Conservation (phyloP, 2,797 vertebrate genomes). For the Lemur catta region DNA sequence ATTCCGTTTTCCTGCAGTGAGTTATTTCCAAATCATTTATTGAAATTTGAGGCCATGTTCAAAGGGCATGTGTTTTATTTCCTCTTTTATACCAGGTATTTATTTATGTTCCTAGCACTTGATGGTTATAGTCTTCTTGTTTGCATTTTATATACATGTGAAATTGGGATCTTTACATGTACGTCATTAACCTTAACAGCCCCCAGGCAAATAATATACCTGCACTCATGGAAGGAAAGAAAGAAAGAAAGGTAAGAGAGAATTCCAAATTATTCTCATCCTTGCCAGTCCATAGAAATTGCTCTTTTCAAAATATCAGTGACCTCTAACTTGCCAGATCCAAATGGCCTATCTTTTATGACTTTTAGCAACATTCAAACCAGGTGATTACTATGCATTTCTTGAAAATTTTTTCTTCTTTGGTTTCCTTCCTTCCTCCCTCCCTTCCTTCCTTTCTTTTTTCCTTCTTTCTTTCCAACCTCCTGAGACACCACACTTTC, state of each 20-base stretch:
- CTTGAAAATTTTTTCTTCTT: neutral
- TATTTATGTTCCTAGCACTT: neutral
- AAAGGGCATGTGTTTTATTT: neutral
- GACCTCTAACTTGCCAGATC: neutral
- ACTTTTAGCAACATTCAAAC: neutral
- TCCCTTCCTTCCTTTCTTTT: neutral
- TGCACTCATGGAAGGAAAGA: neutral
- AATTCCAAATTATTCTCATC: neutral
- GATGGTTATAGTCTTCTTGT: neutral
- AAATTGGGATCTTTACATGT: neutral
- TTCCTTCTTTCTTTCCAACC: neutral
- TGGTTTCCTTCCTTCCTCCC: neutral
- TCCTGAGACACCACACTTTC: neutral
- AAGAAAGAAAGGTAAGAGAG: neutral
- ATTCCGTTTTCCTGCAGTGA: neutral
- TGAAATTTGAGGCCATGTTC: neutral
- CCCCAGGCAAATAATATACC: neutral
- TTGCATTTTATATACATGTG: neutral
- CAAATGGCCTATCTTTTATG: neutral
- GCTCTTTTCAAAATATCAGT: neutral
- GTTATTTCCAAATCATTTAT: constrained; percentile 14
- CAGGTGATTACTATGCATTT: neutral
- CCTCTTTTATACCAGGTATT: neutral
- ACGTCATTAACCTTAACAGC: neutral
- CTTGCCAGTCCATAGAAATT: neutral